Evolutionary conservation across 2,113 vertebrate species (phyloP), one percentile per base, ranked within the genome.

Genomic region (Dasyprocta punctata): DNA sequence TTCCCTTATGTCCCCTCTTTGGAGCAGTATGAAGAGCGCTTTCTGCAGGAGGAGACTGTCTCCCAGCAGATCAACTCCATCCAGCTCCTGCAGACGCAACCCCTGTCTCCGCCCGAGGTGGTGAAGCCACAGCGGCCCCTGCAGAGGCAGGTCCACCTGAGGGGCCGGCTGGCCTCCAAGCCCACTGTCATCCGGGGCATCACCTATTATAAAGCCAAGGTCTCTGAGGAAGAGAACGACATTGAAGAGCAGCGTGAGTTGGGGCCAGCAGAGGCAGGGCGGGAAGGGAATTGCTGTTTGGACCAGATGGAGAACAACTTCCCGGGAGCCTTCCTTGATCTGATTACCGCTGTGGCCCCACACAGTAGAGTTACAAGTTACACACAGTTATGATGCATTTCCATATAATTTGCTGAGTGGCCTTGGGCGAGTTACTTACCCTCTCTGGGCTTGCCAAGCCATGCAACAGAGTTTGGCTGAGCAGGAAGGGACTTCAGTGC

Each of bases 201-300:
- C 97, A 99, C 99, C 91, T 99, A 99, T 98, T 99, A 99, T 97
- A 99, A 99, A 98, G 99, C 99, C 14, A 99, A 99, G 96, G 98
- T 99, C 56, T 97, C 98, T 0, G 99, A 99, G 78, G 99, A 99
- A 0, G 99, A 99, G 82, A 99, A 98, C 0, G 99, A 99, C 85
- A 99, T 99, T 0, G 99, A 99, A 80, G 99, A 99, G 63, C 99
- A 98, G 84, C 98, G 99, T 99, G 98, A 99, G 99, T 99, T 92
- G 89, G 67, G 90, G 75, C 83, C 86, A 2, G 30, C 49, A 30
- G 92, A 60, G 95, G 82, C 44, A 3, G 84, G 80, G 60, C 24
- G 14, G 85, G 75, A 85, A 49, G 80, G 54, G 67, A 52, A 54
- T n/a, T 5, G 5, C 52, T 24, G 4, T 14, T 14, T 19, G 71